These are phyloP conservation scores for Oasisia sp. DNA, from an alignment of 2,888 invertebrate species.

Conservation along the genomic window DNA sequence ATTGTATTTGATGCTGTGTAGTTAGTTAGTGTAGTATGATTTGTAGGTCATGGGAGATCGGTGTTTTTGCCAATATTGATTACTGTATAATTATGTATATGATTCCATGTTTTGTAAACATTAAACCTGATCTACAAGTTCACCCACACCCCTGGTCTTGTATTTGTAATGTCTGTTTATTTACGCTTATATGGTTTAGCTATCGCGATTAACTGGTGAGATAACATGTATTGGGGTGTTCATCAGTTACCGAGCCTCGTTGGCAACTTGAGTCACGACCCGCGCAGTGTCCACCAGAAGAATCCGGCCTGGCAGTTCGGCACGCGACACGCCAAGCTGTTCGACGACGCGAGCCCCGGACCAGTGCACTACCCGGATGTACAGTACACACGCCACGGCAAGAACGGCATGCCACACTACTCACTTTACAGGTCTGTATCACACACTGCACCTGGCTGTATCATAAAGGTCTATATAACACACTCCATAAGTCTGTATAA, in stretches of 20 bases:
- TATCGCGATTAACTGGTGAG: too few species aligned
- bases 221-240: not conserved
- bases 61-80: too few species aligned
- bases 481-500: slow-evolving; percentile 38
- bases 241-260: slow-evolving; percentile 22
- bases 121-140: too few species aligned
- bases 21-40: too few species aligned
- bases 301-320: slow-evolving; percentile 27
- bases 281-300: slow-evolving; percentile 14
- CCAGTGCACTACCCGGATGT: slow-evolving; percentile 34
- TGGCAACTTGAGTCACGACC: not conserved
- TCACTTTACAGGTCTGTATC: slow-evolving; percentile 35
- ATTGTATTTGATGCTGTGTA: too few species aligned
- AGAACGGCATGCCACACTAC: slow-evolving; percentile 47
- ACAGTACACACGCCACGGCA: slow-evolving; percentile 44
- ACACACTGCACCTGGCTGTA: not conserved
- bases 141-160: too few species aligned
- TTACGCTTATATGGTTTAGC: too few species aligned
- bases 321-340: slow-evolving; percentile 19
- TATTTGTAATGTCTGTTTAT: too few species aligned
- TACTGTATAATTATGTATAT: too few species aligned
- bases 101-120: too few species aligned
- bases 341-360: slow-evolving; percentile 28
- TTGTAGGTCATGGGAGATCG: too few species aligned
- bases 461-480: too few species aligned